These are phyloP conservation scores for Onychostoma macrolepis DNA, from an alignment of 2,113 vertebrate species.

Conservation along the genomic window DNA sequence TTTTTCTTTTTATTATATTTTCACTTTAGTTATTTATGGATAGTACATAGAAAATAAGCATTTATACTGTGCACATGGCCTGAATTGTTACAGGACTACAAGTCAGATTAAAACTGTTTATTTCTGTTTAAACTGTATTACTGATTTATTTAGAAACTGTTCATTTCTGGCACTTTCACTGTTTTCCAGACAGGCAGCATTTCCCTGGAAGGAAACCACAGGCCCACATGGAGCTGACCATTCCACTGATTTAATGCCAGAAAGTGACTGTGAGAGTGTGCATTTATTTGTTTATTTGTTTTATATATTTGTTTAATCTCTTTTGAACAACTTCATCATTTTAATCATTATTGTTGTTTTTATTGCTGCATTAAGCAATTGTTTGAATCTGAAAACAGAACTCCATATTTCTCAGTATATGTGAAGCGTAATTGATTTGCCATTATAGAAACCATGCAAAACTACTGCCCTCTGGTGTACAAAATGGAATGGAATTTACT, in stretches of 20 bases:
- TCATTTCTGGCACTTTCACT: neutral
- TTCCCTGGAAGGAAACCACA: neutral
- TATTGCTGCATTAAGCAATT: neutral
- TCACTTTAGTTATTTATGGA: neutral
- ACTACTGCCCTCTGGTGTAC: constrained; percentile 70
- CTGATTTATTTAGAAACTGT: neutral
- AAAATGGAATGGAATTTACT: constrained; percentile 45
- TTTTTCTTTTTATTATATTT: neutral
- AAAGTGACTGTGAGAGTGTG: neutral
- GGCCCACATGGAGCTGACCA: neutral
- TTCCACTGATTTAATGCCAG: neutral
- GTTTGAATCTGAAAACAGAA: neutral
- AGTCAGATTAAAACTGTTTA: neutral
- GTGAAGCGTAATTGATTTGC: neutral
- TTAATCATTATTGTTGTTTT: neutral
- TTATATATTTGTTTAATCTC: neutral
- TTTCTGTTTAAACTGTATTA: neutral
- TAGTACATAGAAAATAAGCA: neutral
- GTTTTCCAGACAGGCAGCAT: neutral
- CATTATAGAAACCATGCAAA: constrained; percentile 45
- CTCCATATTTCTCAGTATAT: neutral
- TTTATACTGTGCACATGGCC: neutral
- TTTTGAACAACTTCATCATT: neutral
- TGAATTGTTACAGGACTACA: neutral
- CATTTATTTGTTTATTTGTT: neutral